Evolutionary conservation across 2,888 invertebrate genomes (phyloP).

Genomic region (Andrena minutula): DNA sequence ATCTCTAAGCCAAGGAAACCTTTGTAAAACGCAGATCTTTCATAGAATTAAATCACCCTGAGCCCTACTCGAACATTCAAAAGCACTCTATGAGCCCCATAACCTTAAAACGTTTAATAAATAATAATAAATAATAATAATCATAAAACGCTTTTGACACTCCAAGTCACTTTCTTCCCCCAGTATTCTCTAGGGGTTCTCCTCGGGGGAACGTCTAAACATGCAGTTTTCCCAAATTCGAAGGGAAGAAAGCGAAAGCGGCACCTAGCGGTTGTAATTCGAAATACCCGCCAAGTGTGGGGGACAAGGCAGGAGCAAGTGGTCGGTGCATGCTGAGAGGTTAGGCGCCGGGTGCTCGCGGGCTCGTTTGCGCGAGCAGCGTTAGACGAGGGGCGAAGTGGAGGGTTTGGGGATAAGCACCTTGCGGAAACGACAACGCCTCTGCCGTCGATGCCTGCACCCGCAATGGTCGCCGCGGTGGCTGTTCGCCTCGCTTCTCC

Average conservation of each 20-base stretch:
- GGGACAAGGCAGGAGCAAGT: background rate
- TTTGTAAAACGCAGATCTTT: too few species aligned
- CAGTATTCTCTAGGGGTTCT: too few species aligned
- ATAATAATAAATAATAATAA: too few species aligned
- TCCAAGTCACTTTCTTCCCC: too few species aligned
- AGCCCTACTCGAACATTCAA: too few species aligned
- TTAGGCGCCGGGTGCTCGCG: background rate
- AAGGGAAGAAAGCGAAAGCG: background rate
- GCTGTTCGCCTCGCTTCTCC: slow-evolving; percentile 49
- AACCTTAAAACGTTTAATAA: too few species aligned
- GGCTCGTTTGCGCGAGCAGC: background rate
- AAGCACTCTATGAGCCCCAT: too few species aligned
- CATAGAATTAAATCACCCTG: too few species aligned
- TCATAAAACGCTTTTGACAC: too few species aligned
- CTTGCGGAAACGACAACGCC: slow-evolving; percentile 72
- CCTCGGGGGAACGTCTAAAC: background rate
- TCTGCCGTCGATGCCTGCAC: slow-evolving; percentile 67
- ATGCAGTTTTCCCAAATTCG: background rate
- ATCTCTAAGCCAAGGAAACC: too few species aligned
- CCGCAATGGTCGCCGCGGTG: slow-evolving; percentile 56
- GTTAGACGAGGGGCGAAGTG: background rate
- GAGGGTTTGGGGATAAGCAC: slow-evolving; percentile 51
- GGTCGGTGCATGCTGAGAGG: background rate
- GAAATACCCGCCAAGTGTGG: background rate
- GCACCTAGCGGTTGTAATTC: background rate